Evolutionary conservation across 2,113 vertebrate genomes (phyloP).

Genomic region (Cryptomyrus ogoouensis): DNA sequence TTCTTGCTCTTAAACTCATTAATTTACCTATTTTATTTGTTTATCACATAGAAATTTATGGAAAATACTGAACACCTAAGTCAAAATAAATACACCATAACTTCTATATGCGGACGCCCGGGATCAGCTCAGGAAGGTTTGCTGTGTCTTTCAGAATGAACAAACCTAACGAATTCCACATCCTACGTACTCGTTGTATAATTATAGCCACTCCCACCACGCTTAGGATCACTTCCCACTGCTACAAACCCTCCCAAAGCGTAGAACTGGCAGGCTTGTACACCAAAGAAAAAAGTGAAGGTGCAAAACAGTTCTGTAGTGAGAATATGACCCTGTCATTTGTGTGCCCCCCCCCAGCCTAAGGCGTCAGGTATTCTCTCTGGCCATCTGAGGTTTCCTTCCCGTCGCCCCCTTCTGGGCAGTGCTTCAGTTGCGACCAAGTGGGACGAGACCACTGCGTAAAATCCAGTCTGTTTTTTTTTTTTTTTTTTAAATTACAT

Average conservation of each 20-base stretch:
- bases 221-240: conserved; percentile 33
- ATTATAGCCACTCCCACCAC: conserved; percentile 24
- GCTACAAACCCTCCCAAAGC: conserved; percentile 27
- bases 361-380: conserved; percentile 6
- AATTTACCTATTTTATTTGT: conserved; percentile 61
- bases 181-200: conserved; percentile 35
- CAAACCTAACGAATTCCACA: conserved; percentile 42
- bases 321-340: conserved; percentile 39
- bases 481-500: neutral
- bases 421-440: neutral
- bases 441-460: neutral
- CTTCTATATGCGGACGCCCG: conserved; percentile 69
- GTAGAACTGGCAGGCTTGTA: conserved; percentile 37
- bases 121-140: conserved; percentile 68
- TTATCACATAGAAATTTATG: conserved; percentile 75
- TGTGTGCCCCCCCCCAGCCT: conserved; percentile 10
- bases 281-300: conserved; percentile 38
- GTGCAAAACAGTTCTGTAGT: conserved; percentile 52
- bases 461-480: conserved; percentile 1
- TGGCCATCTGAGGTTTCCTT: neutral
- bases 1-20: conserved; percentile 42
- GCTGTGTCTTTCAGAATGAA: conserved; percentile 42
- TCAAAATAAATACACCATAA: conserved; percentile 83
- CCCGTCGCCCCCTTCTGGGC: neutral
- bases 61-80: conserved; percentile 81